These are phyloP conservation scores for Lontra canadensis DNA, from an alignment of 2,113 vertebrate genomes.

Conservation along the genomic window DNA sequence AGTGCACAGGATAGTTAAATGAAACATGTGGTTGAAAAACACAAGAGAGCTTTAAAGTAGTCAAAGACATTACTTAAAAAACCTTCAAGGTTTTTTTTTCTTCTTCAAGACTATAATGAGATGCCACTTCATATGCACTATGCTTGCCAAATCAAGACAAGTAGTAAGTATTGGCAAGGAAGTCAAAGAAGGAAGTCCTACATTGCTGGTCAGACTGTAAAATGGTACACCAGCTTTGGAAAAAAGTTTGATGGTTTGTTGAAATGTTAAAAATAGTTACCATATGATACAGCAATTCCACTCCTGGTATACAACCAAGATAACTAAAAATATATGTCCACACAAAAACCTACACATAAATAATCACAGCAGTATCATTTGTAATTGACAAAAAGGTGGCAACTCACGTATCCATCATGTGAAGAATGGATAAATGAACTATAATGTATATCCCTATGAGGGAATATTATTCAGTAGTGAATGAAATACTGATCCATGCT, in stretches of 20 bases:
- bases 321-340: not conserved
- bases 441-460: not conserved
- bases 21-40: slow-evolving; percentile 6
- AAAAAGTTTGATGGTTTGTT: not conserved
- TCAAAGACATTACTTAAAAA: slow-evolving; percentile 3
- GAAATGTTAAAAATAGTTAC: slow-evolving; percentile 37
- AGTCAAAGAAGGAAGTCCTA: slow-evolving; percentile 1
- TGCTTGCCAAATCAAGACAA: slow-evolving; percentile 12
- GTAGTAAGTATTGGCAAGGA: not conserved
- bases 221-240: not conserved
- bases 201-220: not conserved
- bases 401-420: not conserved
- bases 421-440: not conserved
- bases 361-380: not conserved
- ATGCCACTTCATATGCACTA: not conserved
- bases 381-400: not conserved
- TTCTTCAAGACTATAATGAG: not conserved
- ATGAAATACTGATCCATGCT: not conserved
- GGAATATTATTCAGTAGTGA: not conserved
- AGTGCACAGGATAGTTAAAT: not conserved
- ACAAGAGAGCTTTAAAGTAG: not conserved
- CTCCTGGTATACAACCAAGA: not conserved
- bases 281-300: not conserved
- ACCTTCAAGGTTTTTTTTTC: not conserved
- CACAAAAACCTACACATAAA: not conserved